Conservation (phyloP, 2,888 invertebrate genomes). For the Steinernema scapterisci region DNA sequence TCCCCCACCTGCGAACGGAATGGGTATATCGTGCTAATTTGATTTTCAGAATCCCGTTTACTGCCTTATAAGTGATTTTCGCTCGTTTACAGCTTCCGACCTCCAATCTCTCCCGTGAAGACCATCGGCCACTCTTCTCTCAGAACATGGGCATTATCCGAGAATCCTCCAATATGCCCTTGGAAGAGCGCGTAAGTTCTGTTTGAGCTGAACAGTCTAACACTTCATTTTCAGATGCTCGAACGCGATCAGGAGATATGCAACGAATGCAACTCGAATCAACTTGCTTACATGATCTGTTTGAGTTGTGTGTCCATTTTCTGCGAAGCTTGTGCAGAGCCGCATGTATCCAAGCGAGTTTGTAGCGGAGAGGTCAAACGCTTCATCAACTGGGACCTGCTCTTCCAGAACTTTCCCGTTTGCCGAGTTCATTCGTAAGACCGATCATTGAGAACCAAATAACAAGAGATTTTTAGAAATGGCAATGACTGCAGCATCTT, state of each 20-base stretch:
- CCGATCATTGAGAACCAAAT: not conserved
- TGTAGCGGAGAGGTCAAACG: conserved; percentile 3
- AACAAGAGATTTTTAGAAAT: not conserved
- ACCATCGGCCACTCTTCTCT: not conserved
- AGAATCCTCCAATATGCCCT: not conserved
- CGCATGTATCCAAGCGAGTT: not conserved
- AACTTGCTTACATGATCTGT: conserved; percentile 9
- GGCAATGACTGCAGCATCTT: not conserved
- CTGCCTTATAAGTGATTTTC: too few relatives aligned
- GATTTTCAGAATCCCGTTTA: too few relatives aligned
- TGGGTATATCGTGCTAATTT: too few relatives aligned
- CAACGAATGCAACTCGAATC: conserved; percentile 3
- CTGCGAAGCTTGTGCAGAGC: not conserved
- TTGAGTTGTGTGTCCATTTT: not conserved
- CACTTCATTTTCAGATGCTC: not conserved
- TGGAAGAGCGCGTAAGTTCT: not conserved
- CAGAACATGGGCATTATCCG: not conserved
- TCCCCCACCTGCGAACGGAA: too few relatives aligned
- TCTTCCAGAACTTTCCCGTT: not conserved
- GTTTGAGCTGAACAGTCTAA: not conserved
- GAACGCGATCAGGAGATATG: conserved; percentile 3
- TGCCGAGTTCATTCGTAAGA: not conserved
- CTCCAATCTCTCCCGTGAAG: not conserved
- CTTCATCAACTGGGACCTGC: conserved; percentile 3
- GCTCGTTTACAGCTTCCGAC: not conserved